A percentile compares a stretch with the other conserved stretches of the same genome.
Conservation (phyloP, 2,888 invertebrate genomes). For the Polydrusus cervinus region DNA sequence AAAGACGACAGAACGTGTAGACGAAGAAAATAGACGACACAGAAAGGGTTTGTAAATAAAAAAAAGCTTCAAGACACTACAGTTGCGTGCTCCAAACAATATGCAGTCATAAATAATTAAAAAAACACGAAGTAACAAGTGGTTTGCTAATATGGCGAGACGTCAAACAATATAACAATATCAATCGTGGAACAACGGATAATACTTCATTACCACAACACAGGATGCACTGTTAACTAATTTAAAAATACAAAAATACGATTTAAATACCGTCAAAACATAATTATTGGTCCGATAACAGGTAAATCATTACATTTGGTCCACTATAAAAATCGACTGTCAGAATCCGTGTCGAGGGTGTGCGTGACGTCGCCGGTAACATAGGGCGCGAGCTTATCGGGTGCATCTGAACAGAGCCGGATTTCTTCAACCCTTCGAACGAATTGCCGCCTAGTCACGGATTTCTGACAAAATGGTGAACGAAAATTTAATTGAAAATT, state of each 20-base stretch:
- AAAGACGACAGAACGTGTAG: constrained; percentile 54
- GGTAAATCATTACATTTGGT: constrained; percentile 68
- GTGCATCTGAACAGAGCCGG: constrained; percentile 25
- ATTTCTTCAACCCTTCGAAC: constrained; percentile 27
- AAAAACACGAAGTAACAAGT: constrained; percentile 70
- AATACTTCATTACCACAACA: constrained; percentile 65
- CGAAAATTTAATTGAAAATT: too few species aligned
- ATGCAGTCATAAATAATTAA: constrained; percentile 63
- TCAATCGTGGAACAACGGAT: constrained; percentile 60
- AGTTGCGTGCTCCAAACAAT: constrained; percentile 53
- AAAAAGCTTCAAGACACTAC: constrained; percentile 57
- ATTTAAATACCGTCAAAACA: constrained; percentile 67
- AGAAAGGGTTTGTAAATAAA: constrained; percentile 54
- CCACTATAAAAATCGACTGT: constrained; percentile 71
- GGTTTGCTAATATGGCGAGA: constrained; percentile 71
- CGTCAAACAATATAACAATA: constrained; percentile 60
- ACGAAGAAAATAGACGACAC: constrained; percentile 57
- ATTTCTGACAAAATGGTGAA: too few species aligned
- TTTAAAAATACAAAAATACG: constrained; percentile 69
- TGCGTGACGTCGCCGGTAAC: constrained; percentile 62
- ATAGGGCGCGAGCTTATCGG: constrained; percentile 61
- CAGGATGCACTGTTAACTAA: constrained; percentile 62
- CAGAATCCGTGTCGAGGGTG: constrained; percentile 66
- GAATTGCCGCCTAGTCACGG: too few species aligned
- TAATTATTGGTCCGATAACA: constrained; percentile 68